Conservation (phyloP, 2,888 invertebrate genomes). For the Nomada flava region DNA sequence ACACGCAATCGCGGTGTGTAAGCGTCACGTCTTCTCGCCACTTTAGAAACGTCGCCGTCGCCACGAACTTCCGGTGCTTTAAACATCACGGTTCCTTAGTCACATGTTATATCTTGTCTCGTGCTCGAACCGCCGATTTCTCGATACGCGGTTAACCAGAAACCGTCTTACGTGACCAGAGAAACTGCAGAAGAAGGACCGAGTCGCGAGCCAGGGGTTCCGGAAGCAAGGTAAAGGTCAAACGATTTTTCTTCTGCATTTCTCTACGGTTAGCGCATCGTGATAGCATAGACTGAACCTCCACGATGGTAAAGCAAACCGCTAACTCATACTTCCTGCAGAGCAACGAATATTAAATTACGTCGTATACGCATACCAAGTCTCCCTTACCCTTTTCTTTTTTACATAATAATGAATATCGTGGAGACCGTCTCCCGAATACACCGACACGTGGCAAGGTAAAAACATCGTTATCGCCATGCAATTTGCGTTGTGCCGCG, state of each 20-base stretch:
- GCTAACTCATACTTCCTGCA: not conserved
- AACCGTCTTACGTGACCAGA: constrained; percentile 28
- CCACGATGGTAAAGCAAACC: not conserved
- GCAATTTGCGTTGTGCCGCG: constrained; percentile 21
- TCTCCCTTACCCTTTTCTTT: not conserved
- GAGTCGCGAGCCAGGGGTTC: constrained; percentile 21
- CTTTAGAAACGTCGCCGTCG: constrained; percentile 52
- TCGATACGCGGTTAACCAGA: constrained; percentile 45
- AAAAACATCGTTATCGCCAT: constrained; percentile 12
- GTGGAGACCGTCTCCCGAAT: not conserved
- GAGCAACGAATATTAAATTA: not conserved
- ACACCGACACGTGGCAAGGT: not conserved
- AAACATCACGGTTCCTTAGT: constrained; percentile 64
- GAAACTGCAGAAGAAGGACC: constrained; percentile 19
- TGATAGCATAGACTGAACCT: not conserved
- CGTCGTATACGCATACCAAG: too few species aligned
- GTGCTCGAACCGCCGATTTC: constrained; percentile 27
- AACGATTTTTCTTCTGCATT: constrained; percentile 27
- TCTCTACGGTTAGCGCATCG: not conserved
- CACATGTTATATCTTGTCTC: constrained; percentile 15
- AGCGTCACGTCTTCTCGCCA: constrained; percentile 65
- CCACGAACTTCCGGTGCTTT: constrained; percentile 57
- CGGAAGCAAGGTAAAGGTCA: constrained; percentile 48
- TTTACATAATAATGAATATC: not conserved
- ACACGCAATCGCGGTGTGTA: constrained; percentile 46